Base-by-base conservation (phyloP, 2,113 vertebrate species). In the Chionodraco myersi region DNA sequence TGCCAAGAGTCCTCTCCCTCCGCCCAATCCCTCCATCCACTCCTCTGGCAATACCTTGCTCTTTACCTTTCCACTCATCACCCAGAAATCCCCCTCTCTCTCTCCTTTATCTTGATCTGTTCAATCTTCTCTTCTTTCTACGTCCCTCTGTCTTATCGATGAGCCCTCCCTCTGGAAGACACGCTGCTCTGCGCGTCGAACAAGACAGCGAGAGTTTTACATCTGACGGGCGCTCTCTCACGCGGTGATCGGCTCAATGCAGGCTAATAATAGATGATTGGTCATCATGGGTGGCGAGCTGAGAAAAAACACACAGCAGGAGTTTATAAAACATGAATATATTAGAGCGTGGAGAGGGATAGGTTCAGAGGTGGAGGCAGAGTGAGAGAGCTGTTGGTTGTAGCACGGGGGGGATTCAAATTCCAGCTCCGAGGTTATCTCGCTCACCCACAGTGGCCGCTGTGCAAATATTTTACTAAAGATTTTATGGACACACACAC, bases 391-490 rank as follows among this genome's bases (percentile, higher is more conserved):
- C 60, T 0, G 7, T 18, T 73, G 71, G 80, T 76, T 83, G 66
- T 71, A 68, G 52, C 10, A 23, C 12, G 15, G n/a, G 62, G 21
- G 72, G 76, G 69, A 82, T 75, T 76, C 5, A 66, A 72, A 87
- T 88, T 88, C 85, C 83, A 74, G 75, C 82, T 77, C 79, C 11
- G 82, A 79, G 88, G 86, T 91, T 89, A 92, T 93, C 91, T 79
- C 60, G 8, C 90, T 89, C 79, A 71, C 75, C 86, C 88, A 89
- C 80, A 77, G 82, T 77, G 86, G 84, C 77, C 47, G 72, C 89
- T 93, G 91, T 86, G 92, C 85, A 91, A 93, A 93, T 91, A 91
- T 92, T 92, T 89, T 60, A 91, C 83, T 26, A 88, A 90, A 92
- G 90, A 87, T 91, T 91, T 91, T 61, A 80, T 86, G 85, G 87